These are phyloP conservation scores for Seriola quinqueradiata DNA, from an alignment of 2,113 vertebrate genomes.

Conservation along the genomic window DNA sequence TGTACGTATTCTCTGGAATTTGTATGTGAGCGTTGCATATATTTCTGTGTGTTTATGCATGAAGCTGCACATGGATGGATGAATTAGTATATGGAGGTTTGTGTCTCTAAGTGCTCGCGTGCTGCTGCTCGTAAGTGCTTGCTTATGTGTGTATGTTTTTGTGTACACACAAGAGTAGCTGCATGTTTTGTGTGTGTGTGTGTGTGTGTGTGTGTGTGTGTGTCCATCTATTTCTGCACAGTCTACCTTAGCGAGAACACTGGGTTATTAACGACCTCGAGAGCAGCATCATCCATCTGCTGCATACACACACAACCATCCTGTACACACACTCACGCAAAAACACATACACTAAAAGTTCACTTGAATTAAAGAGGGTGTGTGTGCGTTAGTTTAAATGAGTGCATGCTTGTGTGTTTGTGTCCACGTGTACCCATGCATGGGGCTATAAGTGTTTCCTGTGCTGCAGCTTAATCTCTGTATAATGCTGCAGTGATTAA, in stretches of 20 bases:
- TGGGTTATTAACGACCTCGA: conserved; percentile 57
- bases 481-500: conserved; percentile 21
- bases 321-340: neutral
- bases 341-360: conserved; percentile 14
- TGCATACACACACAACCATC: neutral
- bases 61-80: neutral
- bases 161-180: neutral
- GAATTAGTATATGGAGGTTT: neutral
- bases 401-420: neutral
- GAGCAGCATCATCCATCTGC: conserved; percentile 60
- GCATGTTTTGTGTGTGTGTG: conserved; percentile 4
- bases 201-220: conserved; percentile 3
- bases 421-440: conserved; percentile 8
- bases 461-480: conserved; percentile 14
- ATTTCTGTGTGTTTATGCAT: neutral
- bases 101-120: neutral
- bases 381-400: neutral
- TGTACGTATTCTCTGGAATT: neutral
- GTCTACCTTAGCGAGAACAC: conserved; percentile 41
- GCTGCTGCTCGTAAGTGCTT: neutral
- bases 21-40: neutral
- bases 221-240: conserved; percentile 29
- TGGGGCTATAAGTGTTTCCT: neutral
- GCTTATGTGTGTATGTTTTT: neutral
- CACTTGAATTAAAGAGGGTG: neutral